phyloP scores from a whole-genome alignment of 2,113 vertebrate species.

The Australoheros scitulus region DNA sequence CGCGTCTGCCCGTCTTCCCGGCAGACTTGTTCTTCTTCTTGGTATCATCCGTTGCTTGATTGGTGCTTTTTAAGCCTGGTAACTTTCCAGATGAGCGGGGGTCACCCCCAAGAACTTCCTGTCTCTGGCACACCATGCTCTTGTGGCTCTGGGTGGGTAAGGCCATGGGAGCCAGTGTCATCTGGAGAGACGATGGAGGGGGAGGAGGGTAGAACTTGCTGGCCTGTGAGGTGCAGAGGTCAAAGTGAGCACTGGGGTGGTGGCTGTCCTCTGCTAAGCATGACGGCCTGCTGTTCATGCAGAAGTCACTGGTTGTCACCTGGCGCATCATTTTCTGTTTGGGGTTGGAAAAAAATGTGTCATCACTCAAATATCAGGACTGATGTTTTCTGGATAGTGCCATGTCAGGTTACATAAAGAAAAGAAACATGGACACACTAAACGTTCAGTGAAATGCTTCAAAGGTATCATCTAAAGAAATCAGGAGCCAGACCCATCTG shows the following conservation, averaged over 20 bases:
- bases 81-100: conserved; percentile 80
- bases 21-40: conserved; percentile 93
- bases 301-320: conserved; percentile 90
- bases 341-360: conserved; percentile 52
- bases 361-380: neutral
- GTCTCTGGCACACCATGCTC: conserved; percentile 89
- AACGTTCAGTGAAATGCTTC: neutral
- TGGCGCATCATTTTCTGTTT: conserved; percentile 97
- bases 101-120: conserved; percentile 82
- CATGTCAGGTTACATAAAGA: neutral
- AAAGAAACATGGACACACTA: neutral
- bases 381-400: neutral
- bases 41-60: conserved; percentile 85
- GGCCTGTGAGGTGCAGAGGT: conserved; percentile 89
- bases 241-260: conserved; percentile 89
- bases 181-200: conserved; percentile 79
- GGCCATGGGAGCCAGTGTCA: conserved; percentile 76
- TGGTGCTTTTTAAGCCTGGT: conserved; percentile 81
- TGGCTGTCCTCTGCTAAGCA: conserved; percentile 90
- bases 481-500: too few species aligned
- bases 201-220: conserved; percentile 90
- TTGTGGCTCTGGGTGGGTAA: conserved; percentile 85
- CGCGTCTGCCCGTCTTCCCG: conserved; percentile 91
- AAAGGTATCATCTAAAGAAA: neutral
- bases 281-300: conserved; percentile 89